phyloP scores from a whole-genome alignment of 1,140 invertebrate genomes.

The Caligus rogercresseyi region DNA sequence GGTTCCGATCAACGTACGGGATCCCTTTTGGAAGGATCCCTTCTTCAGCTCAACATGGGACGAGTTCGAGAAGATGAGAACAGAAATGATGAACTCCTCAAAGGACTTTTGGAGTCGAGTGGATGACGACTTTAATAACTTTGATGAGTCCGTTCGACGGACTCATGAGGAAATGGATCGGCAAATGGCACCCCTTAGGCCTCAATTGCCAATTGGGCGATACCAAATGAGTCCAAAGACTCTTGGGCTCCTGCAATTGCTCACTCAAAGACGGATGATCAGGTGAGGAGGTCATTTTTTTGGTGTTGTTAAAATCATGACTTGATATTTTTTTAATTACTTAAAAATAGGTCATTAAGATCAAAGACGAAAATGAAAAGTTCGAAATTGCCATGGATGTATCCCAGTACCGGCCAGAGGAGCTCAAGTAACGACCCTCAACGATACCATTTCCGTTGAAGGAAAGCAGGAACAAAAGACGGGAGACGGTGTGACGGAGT shows the following conservation, averaged over 20 bases:
- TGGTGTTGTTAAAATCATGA: neutral
- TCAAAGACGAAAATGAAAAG: constrained; percentile 19
- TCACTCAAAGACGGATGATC: neutral
- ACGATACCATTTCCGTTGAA: constrained; percentile 15
- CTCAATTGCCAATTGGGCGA: constrained; percentile 14
- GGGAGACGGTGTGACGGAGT: neutral
- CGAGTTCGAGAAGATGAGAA: constrained; percentile 14
- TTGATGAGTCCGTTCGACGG: constrained; percentile 5
- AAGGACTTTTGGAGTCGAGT: constrained; percentile 13
- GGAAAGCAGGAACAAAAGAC: constrained; percentile 18
- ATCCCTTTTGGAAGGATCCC: constrained; percentile 17
- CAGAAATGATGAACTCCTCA: constrained; percentile 8
- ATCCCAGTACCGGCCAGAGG: constrained; percentile 19
- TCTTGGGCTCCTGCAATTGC: constrained; percentile 3
- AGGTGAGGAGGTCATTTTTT: neutral
- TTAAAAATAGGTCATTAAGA: constrained; percentile 3
- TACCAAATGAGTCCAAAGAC: neutral
- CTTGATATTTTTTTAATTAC: neutral
- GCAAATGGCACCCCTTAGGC: constrained; percentile 1
- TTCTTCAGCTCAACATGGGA: constrained; percentile 19
- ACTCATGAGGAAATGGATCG: constrained; percentile 5
- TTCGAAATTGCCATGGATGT: constrained; percentile 20
- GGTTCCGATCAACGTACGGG: constrained; percentile 10
- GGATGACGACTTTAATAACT: constrained; percentile 17
- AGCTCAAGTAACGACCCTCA: constrained; percentile 14